phyloP scores from a whole-genome alignment of 2,113 vertebrate genomes.

The Ammodytes dubius region DNA sequence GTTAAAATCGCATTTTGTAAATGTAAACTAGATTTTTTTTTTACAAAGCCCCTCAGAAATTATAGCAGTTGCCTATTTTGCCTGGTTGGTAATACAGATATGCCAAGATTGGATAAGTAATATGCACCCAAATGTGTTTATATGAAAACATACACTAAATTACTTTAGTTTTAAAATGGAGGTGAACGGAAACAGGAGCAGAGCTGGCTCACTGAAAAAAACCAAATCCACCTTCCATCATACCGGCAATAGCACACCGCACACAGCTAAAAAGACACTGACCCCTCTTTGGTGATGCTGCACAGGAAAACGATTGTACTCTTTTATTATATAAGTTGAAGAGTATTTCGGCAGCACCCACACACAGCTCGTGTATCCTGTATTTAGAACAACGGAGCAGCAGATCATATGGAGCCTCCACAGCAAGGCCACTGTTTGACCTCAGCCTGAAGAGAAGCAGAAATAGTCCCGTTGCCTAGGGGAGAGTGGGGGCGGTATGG shows the following conservation, averaged over 20 bases:
- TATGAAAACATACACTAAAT: not conserved
- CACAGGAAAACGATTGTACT: slow-evolving; percentile 45
- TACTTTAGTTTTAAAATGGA: not conserved
- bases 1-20: not conserved
- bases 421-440: slow-evolving; percentile 54
- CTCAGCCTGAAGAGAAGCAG: slow-evolving; percentile 56
- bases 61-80: not conserved
- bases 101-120: not conserved
- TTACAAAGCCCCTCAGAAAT: not conserved
- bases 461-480: slow-evolving; percentile 62
- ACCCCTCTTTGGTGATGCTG: slow-evolving; percentile 36
- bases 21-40: not conserved
- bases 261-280: slow-evolving; percentile 39
- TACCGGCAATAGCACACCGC: slow-evolving; percentile 25
- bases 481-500: slow-evolving; percentile 42
- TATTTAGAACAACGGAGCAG: slow-evolving; percentile 27
- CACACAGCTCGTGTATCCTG: slow-evolving; percentile 39
- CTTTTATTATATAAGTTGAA: slow-evolving; percentile 70
- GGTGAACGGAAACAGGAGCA: slow-evolving; percentile 24
- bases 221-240: slow-evolving; percentile 33
- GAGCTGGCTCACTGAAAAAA: slow-evolving; percentile 16
- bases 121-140: not conserved
- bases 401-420: slow-evolving; percentile 58
- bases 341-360: slow-evolving; percentile 62
- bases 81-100: not conserved